phyloP scores from a whole-genome alignment of 2,888 invertebrate species.

The Monochamus alternatus region DNA sequence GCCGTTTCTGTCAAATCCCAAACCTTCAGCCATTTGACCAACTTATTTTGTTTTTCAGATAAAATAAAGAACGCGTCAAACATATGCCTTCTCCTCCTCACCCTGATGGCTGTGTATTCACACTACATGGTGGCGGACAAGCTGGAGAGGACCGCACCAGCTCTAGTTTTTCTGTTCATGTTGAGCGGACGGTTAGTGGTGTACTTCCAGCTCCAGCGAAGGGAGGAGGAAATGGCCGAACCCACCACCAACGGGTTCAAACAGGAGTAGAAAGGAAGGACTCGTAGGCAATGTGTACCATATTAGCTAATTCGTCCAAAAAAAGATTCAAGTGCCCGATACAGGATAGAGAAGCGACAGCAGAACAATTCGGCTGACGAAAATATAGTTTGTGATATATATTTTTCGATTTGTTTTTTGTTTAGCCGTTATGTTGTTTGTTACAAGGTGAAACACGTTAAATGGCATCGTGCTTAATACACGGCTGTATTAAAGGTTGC shows the following conservation, averaged over 20 bases:
- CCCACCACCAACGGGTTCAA: constrained; percentile 67
- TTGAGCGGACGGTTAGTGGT: constrained; percentile 90
- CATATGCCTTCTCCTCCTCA: constrained; percentile 85
- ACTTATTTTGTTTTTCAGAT: constrained; percentile 76
- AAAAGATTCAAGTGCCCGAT: constrained; percentile 22
- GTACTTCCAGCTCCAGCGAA: constrained; percentile 78
- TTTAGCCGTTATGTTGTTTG: background rate
- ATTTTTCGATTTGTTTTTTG: constrained; percentile 17
- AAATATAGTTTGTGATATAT: constrained; percentile 30
- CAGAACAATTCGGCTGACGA: constrained; percentile 12
- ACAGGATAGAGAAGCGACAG: constrained; percentile 7
- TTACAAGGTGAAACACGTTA: background rate
- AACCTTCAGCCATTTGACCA: background rate
- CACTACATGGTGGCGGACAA: constrained; percentile 95
- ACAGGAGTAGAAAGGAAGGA: constrained; percentile 65
- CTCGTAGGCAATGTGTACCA: constrained; percentile 26
- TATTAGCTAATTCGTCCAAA: constrained; percentile 33
- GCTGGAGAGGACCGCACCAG: constrained; percentile 91
- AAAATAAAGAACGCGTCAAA: constrained; percentile 94
- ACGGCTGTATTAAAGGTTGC: background rate
- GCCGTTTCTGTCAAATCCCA: no score
- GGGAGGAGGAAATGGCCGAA: constrained; percentile 64
- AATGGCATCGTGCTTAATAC: background rate
- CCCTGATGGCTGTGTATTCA: constrained; percentile 93
- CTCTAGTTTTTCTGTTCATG: constrained; percentile 94